Percentiles rank a stretch among this genome's conserved stretches.
These are phyloP conservation scores for Euzophera pinguis DNA, from an alignment of 2,888 invertebrate genomes.

Conservation along the genomic window DNA sequence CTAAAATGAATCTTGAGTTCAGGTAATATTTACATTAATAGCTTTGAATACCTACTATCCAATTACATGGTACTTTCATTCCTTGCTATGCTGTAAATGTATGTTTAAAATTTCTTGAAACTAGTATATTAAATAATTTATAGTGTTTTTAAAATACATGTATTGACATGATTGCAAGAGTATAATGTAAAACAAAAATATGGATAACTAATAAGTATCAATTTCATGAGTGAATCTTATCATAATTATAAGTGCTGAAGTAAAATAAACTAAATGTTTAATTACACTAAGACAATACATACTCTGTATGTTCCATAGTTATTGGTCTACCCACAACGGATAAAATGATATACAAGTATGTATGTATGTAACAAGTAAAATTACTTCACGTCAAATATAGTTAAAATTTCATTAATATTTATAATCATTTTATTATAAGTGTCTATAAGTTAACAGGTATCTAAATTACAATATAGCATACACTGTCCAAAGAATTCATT, in stretches of 20 bases:
- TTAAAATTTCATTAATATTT: background rate
- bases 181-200: no score
- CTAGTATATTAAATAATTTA: background rate
- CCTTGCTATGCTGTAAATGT: background rate
- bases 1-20: background rate
- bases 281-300: no score
- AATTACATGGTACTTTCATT: constrained; percentile 11
- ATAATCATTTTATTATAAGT: background rate
- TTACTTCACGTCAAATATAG: background rate
- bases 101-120: background rate
- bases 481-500: constrained; percentile 1
- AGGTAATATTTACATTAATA: constrained; percentile 10
- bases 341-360: background rate
- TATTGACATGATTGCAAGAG: no score
- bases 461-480: background rate
- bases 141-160: background rate
- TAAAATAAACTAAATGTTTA: no score
- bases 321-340: background rate
- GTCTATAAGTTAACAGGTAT: background rate
- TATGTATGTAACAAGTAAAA: background rate
- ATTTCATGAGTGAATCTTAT: no score
- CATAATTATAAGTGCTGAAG: no score
- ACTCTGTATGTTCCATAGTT: background rate
- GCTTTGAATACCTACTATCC: background rate
- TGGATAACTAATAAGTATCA: no score